A percentile compares a stretch with the other conserved stretches of the same genome.
Conservation (phyloP, 2,888 invertebrate species). For the Petrolisthes cinctipes region DNA sequence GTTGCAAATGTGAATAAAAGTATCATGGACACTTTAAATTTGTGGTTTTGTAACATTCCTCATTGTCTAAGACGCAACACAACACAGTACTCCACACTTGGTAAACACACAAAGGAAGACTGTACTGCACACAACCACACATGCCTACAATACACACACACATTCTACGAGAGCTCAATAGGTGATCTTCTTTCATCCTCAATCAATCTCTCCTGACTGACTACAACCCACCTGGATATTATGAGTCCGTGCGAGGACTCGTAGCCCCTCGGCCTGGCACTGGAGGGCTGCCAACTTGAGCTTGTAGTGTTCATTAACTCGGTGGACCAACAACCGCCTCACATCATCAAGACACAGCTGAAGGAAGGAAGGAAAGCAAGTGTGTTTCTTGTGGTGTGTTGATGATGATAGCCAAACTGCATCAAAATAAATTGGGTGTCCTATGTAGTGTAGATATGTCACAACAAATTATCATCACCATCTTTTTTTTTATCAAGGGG, state of each 20-base stretch:
- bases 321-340: conserved; percentile 24
- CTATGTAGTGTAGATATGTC: too few species aligned
- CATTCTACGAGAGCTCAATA: too few species aligned
- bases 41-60: neutral
- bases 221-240: too few species aligned
- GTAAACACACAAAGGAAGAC: too few species aligned
- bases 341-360: conserved; percentile 44
- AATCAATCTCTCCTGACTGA: neutral
- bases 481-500: too few species aligned
- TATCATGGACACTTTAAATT: neutral
- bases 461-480: too few species aligned
- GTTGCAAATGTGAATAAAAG: neutral
- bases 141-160: too few species aligned
- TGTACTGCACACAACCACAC: too few species aligned
- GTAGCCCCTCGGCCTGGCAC: neutral
- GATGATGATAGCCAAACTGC: too few species aligned
- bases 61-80: neutral
- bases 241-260: neutral
- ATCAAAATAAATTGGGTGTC: too few species aligned
- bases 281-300: conserved; percentile 31
- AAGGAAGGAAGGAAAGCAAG: neutral
- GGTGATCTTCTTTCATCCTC: too few species aligned
- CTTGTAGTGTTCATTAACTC: conserved; percentile 36
- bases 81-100: neutral
- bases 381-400: too few species aligned